Evolutionary conservation across 2,113 vertebrate genomes (phyloP), one percentile per base, ranked within the genome.

Genomic region (Pangasianodon gigas): DNA sequence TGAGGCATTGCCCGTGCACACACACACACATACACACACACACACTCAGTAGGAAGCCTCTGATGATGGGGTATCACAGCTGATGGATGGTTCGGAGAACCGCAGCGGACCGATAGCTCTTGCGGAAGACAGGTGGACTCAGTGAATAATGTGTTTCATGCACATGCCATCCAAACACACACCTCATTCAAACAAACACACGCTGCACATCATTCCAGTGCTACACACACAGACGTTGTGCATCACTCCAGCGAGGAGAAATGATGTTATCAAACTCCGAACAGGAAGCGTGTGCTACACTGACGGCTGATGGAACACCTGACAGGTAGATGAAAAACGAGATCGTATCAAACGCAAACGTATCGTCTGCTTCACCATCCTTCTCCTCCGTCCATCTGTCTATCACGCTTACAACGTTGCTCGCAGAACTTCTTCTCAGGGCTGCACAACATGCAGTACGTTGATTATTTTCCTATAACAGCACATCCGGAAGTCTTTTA

Each of bases 31-130:
- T 41, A 51, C 62, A 69, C 29, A 56, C n/a, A 84, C 51, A 44
- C 37, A 75, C 51, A 52, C 54, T 37, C 44, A 83, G 79, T 29
- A 88, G 87, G 54, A 56, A 46, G 44, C 67, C 44, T 54, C 54
- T 75, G 88, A 32, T 79, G 29, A 85, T 84, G 48, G 56, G 19
- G 89, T 80, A 81, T 56, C 84, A 67, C 21, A n/a, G 14, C n/a
- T 89, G 89, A 89, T 89, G 84, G 84, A 89, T 89, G 89, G 89
- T 51, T 86, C 7, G 5, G 58, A 67, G 84, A 81, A 65, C 21
- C 32, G 24, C 46, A 21, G 56, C 29, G 37, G 89, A 69, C 84
- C 75, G 84, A 69, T 89, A 81, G 84, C 60, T 89, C 74, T 89
- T 89, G 44, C 7, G 44, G 83, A 85, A 89, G 82, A 89, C 67